phyloP scores from a whole-genome alignment of 2,888 invertebrate species.

The Dynastes maya region DNA sequence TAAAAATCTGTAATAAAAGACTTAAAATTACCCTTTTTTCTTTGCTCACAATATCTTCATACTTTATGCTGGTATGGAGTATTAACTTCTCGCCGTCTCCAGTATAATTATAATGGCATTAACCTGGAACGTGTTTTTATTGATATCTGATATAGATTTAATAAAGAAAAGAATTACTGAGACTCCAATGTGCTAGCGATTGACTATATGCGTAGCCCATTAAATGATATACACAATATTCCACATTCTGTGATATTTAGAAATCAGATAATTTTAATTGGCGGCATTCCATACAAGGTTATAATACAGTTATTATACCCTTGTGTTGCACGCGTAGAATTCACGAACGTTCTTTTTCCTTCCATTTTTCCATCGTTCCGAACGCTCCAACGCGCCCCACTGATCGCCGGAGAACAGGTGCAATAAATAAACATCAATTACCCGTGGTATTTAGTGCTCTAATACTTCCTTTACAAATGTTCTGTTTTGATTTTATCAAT shows the following conservation, averaged over 20 bases:
- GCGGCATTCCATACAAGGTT: conserved; percentile 49
- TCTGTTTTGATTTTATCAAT: conserved; percentile 52
- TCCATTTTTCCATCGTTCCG: conserved; percentile 23
- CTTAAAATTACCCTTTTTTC: no score
- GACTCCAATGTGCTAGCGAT: neutral
- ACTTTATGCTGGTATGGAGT: neutral
- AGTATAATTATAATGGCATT: conserved; percentile 45
- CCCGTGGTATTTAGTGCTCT: conserved; percentile 48
- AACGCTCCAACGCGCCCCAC: conserved; percentile 31
- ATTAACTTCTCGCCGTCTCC: conserved; percentile 27
- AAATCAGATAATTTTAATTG: conserved; percentile 50
- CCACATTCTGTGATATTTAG: conserved; percentile 44
- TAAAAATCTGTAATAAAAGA: conserved; percentile 1
- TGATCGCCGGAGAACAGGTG: conserved; percentile 39
- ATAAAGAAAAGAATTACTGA: conserved; percentile 4
- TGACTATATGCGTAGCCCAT: conserved; percentile 14
- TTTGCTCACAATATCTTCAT: conserved; percentile 11
- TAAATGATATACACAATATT: conserved; percentile 47
- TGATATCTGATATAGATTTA: conserved; percentile 38
- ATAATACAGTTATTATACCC: conserved; percentile 47
- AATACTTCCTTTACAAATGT: conserved; percentile 50
- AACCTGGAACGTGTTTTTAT: conserved; percentile 41
- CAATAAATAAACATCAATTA: conserved; percentile 51
- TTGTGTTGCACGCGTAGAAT: conserved; percentile 29
- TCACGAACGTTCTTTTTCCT: conserved; percentile 9